These are phyloP conservation scores for Zaprionus ghesquierei DNA, from an alignment of 1,140 invertebrate genomes.

Conservation along the genomic window DNA sequence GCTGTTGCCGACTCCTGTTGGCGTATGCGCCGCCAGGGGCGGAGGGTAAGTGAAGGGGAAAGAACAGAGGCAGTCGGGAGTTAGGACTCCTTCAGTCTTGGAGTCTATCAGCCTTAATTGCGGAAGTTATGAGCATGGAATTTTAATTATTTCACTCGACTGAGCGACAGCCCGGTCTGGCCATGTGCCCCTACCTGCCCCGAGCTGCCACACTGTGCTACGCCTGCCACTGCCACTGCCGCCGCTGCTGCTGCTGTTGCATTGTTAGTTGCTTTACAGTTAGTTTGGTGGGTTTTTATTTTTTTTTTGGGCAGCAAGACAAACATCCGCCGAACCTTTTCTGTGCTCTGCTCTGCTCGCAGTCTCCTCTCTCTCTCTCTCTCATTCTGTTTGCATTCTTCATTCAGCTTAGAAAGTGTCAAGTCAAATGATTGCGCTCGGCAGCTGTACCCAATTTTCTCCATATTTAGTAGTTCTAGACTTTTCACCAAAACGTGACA, in stretches of 20 bases:
- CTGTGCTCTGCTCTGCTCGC: neutral
- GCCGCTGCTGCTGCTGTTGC: constrained; percentile 16
- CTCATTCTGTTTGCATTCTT: constrained; percentile 63
- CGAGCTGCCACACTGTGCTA: neutral
- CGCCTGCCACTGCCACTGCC: neutral
- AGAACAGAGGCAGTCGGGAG: neutral
- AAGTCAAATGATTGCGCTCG: constrained; percentile 65
- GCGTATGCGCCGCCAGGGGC: neutral
- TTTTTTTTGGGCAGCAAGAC: constrained; percentile 36
- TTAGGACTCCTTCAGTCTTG: constrained; percentile 24
- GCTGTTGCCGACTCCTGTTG: constrained; percentile 45
- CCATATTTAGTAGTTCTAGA: constrained; percentile 79
- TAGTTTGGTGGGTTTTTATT: constrained; percentile 45
- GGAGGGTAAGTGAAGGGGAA: neutral
- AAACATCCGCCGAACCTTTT: constrained; percentile 65
- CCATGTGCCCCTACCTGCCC: neutral
- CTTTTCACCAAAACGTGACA: constrained; percentile 67
- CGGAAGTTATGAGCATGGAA: constrained; percentile 79
- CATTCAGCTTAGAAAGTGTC: constrained; percentile 71
- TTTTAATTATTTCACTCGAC: constrained; percentile 76
- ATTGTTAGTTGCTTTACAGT: constrained; percentile 64
- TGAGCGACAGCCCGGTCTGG: constrained; percentile 1
- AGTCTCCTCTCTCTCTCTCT: neutral
- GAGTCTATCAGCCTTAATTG: constrained; percentile 67
- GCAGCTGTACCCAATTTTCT: constrained; percentile 72